A percentile compares a stretch with the other conserved stretches of the same genome.
phyloP scores from a whole-genome alignment of 2,888 invertebrate species.

The Conchocele bisecta region DNA sequence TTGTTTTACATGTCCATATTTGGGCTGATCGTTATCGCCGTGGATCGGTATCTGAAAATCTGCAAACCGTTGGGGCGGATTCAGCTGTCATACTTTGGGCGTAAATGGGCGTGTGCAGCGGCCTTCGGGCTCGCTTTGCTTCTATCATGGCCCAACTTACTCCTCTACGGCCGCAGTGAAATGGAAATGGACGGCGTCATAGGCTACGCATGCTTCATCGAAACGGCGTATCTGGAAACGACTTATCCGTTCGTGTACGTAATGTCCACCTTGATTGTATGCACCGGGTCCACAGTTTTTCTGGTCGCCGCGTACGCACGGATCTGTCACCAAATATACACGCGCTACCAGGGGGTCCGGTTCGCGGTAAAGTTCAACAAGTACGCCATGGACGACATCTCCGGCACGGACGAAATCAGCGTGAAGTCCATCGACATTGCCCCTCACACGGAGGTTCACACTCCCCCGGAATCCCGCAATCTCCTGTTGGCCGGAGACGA shows the following conservation, averaged over 20 bases:
- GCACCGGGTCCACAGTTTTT: slow-evolving; percentile 40
- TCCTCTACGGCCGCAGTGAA: slow-evolving; percentile 67
- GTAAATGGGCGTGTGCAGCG: slow-evolving; percentile 52
- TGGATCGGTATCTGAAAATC: slow-evolving; percentile 73
- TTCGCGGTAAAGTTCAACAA: neutral
- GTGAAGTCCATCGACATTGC: too few species aligned
- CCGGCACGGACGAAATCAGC: slow-evolving; percentile 21
- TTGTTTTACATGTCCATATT: slow-evolving; percentile 63
- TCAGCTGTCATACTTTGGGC: slow-evolving; percentile 64
- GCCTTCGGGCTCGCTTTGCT: slow-evolving; percentile 45
- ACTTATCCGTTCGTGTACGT: slow-evolving; percentile 62
- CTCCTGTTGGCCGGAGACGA: neutral
- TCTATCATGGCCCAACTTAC: slow-evolving; percentile 63
- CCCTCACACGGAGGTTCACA: too few species aligned
- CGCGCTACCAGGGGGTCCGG: slow-evolving; percentile 16
- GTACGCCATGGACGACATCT: slow-evolving; percentile 14
- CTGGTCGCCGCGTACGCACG: slow-evolving; percentile 43
- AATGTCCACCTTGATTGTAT: slow-evolving; percentile 32
- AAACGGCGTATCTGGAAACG: slow-evolving; percentile 56
- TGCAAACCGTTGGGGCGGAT: slow-evolving; percentile 66
- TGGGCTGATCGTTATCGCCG: slow-evolving; percentile 65
- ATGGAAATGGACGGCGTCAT: slow-evolving; percentile 55
- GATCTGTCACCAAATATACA: slow-evolving; percentile 43
- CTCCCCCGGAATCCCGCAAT: neutral
- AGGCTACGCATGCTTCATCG: slow-evolving; percentile 68